phyloP scores from a whole-genome alignment of 53 echinoderm and acorn worm species.

The Holothuria scabra region DNA sequence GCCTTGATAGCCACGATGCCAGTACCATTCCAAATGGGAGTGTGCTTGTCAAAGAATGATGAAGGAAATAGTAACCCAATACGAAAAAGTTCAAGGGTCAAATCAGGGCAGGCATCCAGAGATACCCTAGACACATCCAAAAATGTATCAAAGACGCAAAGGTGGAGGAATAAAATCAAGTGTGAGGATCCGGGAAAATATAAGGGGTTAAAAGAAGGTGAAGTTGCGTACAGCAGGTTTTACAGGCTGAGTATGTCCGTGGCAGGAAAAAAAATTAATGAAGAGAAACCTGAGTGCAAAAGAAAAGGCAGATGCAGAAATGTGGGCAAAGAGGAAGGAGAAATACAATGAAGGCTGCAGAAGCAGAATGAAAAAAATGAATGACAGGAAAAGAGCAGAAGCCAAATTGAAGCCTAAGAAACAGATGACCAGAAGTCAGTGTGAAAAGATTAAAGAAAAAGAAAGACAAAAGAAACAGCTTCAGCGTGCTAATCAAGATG shows the following conservation, averaged over 20 bases:
- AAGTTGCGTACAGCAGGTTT: constrained; percentile 34
- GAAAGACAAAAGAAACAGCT: constrained; percentile 47
- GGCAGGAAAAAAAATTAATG: constrained; percentile 53
- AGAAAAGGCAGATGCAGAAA: constrained; percentile 62
- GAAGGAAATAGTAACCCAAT: too few relatives aligned
- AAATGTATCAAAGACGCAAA: constrained; percentile 33
- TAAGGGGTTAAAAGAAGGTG: constrained; percentile 24
- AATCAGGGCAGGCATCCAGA: neutral
- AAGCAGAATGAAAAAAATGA: constrained; percentile 46
- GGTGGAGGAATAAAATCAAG: constrained; percentile 61
- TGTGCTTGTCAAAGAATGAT: too few relatives aligned
- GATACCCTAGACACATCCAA: neutral
- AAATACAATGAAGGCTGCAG: constrained; percentile 54
- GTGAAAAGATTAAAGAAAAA: constrained; percentile 46
- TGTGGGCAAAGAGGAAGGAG: constrained; percentile 58
- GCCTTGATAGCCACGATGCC: too few relatives aligned
- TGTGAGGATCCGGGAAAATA: constrained; percentile 39
- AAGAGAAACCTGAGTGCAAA: constrained; percentile 57
- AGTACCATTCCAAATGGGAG: too few relatives aligned
- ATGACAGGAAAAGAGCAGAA: constrained; percentile 39
- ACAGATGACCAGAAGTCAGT: constrained; percentile 46
- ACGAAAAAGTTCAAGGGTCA: too few relatives aligned
- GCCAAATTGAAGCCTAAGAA: constrained; percentile 25
- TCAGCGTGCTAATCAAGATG: constrained; percentile 48
- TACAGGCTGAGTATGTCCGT: constrained; percentile 49